Evolutionary conservation across 1,140 invertebrate genomes (phyloP), one percentile per base, ranked within the genome.

Genomic region (Drosophila mojavensis): DNA sequence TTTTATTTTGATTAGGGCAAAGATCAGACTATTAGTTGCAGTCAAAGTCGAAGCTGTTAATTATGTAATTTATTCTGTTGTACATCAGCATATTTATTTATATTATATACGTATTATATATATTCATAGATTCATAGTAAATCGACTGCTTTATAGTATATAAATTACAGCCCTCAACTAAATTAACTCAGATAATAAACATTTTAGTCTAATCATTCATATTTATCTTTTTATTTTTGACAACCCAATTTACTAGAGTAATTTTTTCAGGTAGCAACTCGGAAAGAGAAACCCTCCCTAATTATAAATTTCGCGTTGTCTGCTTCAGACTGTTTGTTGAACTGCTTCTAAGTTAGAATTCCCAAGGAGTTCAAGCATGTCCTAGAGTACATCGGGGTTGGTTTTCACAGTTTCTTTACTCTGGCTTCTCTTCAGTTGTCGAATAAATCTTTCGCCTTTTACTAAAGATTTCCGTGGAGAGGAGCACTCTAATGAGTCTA

Each of bases 401-500:
- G 0, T 41, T 53, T 55, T 59, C 74, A 5, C 33, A 45, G n/a
- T 6, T 26, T 26, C 3, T 1, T 53, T 10, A 68, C 70, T 73
- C 70, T 73, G 70, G 70, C 33, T 73, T 68, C 64, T 73, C 50
- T 73, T 73, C 70, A 73, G 41, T 50, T 68, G 56, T 73, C 70
- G 71, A 74, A 74, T 74, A 74, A 69, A 69, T 69, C 65, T 74
- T 74, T 74, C 71, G 71, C 65, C 71, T 74, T 74, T 69, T 69
- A 74, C 71, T 73, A 73, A 73, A 68, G 70, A 73, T 73, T 73
- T 73, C 70, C 70, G 73, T 76, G 73, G 67, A 79, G 62, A 79
- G 68, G 62, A 47, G 63, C 73, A 76, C 67, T 73, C 77, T 72
- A 76, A 76, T 75, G 72, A 78, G 76, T 78, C 76, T 75, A 71